A percentile compares a stretch with the other conserved stretches of the same genome.
These are phyloP conservation scores for Archaeoteleia sp. DNA, from an alignment of 2,888 invertebrate genomes.

Conservation along the genomic window DNA sequence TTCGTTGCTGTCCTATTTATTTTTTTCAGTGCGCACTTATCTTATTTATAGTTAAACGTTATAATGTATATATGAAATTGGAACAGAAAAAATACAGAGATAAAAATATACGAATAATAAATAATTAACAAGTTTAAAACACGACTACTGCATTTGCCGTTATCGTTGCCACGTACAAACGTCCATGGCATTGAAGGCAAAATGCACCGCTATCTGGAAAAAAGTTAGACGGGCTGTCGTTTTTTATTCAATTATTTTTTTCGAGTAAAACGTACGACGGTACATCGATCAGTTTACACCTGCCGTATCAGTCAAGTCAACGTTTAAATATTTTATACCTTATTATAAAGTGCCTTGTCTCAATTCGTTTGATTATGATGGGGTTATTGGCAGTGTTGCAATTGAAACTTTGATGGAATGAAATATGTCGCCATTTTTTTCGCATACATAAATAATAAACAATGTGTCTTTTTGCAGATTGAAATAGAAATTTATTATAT, in stretches of 20 bases:
- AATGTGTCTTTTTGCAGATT: no score
- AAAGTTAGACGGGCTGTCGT: conserved; percentile 24
- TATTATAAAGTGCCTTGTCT: no score
- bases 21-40: conserved; percentile 14
- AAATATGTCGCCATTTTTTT: no score
- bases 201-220: conserved; percentile 30
- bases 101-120: conserved; percentile 43
- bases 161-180: conserved; percentile 47
- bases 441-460: no score
- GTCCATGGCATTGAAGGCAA: conserved; percentile 45
- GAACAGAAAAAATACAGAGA: conserved; percentile 39
- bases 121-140: conserved; percentile 47
- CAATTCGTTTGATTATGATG: no score
- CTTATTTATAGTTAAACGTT: conserved; percentile 36
- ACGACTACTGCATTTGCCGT: conserved; percentile 50
- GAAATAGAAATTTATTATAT: no score
- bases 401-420: no score
- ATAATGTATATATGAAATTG: conserved; percentile 38
- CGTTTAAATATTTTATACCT: no score
- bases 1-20: no score
- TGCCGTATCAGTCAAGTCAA: not conserved
- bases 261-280: conserved; percentile 9
- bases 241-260: conserved; percentile 27
- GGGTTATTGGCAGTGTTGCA: no score
- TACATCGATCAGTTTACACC: conserved; percentile 32